Base-by-base conservation (phyloP, 2,113 vertebrate genomes). In the Bambusicola thoracicus region DNA sequence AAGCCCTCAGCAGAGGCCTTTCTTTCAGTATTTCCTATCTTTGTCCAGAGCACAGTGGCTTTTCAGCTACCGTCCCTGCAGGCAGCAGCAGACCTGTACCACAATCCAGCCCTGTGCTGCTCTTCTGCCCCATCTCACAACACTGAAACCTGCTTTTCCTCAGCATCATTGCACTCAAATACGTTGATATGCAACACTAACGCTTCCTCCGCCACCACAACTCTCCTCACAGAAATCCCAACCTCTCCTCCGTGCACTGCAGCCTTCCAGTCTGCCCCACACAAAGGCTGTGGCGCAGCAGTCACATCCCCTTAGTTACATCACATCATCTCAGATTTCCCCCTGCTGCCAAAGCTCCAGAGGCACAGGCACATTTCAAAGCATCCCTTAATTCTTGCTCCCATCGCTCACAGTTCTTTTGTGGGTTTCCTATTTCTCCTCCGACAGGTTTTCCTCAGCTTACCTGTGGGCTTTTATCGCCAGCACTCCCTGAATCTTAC, bases 401-500 rank as follows among this genome's bases (percentile, higher is more conserved):
- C 49, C 53, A 5, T 32, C 67, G 63, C 16, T 61, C 72, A 56
- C 29, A 8, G 53, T 11, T 80, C 90, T 36, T 38, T 41, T 63
- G 59, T 2, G 0, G 59, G 91, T 81, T 74, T 94, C 81, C 67
- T 38, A 13, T 87, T 91, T 93, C 84, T 67, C 66, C 27, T 72
- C 81, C 72, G 8, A 18, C 12, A 14, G 43, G 38, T 63, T 68
- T 56, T 46, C 70, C 49, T 84, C 17, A 30, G 34, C 27, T 96
- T 84, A 91, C 91, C 69, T 59, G 20, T 18, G 32, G 15, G 55
- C 17, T 65, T 63, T 90, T 41, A 87, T 15, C 76, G 66, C 19
- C 17, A 43, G 61, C 3, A 53, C 16, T 0, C 0, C 3, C 17
- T 70, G 30, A 46, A 40, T 58, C 96, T 96, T 98, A 99, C 98